Conservation (phyloP, 1,140 invertebrate genomes). For the Drosophila repletoides region DNA sequence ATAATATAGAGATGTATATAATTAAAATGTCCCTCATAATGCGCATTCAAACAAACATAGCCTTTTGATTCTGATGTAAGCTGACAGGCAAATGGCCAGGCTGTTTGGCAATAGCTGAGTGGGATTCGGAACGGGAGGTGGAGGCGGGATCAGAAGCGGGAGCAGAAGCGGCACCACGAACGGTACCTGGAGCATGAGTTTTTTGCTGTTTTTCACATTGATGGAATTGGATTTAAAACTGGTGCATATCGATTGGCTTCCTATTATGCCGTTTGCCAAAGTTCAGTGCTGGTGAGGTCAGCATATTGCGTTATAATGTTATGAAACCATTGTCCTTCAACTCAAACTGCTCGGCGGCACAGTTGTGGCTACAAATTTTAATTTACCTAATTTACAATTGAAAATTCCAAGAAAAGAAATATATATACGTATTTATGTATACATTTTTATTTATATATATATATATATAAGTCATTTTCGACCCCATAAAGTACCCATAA, state of each 20-base stretch:
- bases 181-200: too few relatives aligned
- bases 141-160: not conserved
- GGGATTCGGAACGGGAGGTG: not conserved
- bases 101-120: too few relatives aligned
- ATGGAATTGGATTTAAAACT: conserved; percentile 5
- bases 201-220: not conserved
- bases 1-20: too few relatives aligned
- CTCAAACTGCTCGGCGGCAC: not conserved
- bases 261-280: conserved; percentile 4
- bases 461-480: too few relatives aligned
- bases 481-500: too few relatives aligned
- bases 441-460: too few relatives aligned
- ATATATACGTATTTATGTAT: too few relatives aligned
- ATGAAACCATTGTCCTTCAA: conserved; percentile 6
- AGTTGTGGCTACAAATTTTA: too few relatives aligned
- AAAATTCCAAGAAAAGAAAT: too few relatives aligned
- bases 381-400: too few relatives aligned
- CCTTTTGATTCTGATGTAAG: not conserved
- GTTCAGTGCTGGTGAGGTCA: conserved; percentile 21
- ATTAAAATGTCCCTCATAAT: conserved; percentile 1
- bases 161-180: too few relatives aligned
- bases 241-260: not conserved
- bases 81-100: not conserved
- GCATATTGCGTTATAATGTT: conserved; percentile 27
- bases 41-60: conserved; percentile 1